Evolutionary conservation across 1,140 invertebrate genomes (phyloP).

Genomic region (Aphis gossypii): DNA sequence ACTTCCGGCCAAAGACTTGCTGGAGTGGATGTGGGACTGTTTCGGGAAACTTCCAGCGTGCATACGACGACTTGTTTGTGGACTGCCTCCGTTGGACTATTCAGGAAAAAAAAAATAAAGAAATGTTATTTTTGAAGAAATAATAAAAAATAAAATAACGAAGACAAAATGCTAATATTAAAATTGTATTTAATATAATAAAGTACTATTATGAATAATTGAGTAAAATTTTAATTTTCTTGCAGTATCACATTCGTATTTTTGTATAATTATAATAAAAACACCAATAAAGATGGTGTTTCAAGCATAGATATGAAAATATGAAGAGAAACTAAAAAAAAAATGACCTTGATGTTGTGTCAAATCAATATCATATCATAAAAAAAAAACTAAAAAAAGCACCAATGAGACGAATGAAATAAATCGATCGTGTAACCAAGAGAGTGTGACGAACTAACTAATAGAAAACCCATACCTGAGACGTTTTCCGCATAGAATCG

Average conservation of each 20-base stretch:
- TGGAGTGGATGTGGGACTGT: slow-evolving; percentile 29
- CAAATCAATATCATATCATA: not conserved
- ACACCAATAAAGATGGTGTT: not conserved
- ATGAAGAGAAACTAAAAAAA: not conserved
- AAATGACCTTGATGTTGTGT: not conserved
- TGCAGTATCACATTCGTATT: not conserved
- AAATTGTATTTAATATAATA: not conserved
- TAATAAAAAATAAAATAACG: not conserved
- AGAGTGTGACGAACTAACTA: not conserved
- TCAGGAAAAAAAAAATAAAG: not conserved
- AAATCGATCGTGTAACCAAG: not conserved
- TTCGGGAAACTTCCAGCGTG: slow-evolving; percentile 48
- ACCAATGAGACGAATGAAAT: not conserved
- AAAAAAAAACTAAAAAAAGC: not conserved
- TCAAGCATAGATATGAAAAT: not conserved
- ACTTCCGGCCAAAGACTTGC: slow-evolving; percentile 22
- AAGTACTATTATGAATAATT: not conserved
- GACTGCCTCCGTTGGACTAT: slow-evolving; percentile 45
- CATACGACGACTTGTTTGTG: slow-evolving; percentile 59
- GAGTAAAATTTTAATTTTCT: not conserved
- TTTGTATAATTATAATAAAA: not conserved
- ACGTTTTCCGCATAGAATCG: not conserved
- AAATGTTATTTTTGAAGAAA: not conserved
- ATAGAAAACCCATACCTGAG: not conserved
- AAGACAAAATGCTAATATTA: not conserved